Evolutionary conservation across 2,113 vertebrate genomes (phyloP), one percentile per base, ranked within the genome.

Genomic region (Eurystomus gularis): DNA sequence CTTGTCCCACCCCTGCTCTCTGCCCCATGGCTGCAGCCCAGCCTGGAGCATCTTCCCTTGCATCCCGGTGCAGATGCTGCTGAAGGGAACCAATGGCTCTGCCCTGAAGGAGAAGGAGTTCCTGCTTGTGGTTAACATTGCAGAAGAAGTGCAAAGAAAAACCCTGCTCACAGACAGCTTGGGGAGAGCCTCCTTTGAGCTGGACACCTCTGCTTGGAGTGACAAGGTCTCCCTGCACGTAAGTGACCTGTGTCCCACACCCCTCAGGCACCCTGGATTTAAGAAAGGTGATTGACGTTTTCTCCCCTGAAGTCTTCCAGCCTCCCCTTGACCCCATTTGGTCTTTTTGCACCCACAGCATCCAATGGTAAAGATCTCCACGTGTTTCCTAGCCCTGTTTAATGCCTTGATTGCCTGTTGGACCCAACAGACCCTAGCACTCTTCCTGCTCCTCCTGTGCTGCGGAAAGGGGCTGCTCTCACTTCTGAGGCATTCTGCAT

Each of bases 221-320:
- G 0, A 7, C 4, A 1, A 0, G 2, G 55, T 92, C 48, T 11
- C 1, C 16, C 49, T 92, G 62, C 19, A 0, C 2, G 90, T 92
- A 64, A 61, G 83, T 8, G 25, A 61, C 5, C 46, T 4, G 1
- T 17, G 25, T 54, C 44, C 49, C 37, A 17, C 58, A 40, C 12
- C 13, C 26, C 33, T 31, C 17, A 7, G 33, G 21, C 23, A n/a
- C 23, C 26, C 39, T 52, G 54, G 70, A 25, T 40, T 49, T 58
- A 40, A 24, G 49, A 19, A 39, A 65, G n/a, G 7, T n/a, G 29
- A 15, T 23, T 12, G 42, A 77, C 12, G 7, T 17, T 69, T 78
- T 25, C 37, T 35, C 60, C 40, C 13, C 21, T 15, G 12, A 37
- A 51, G 21, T 5, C 64, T 42, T 77, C 24, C 42, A 48, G 18